Evolutionary conservation across 2,888 invertebrate species (phyloP).

Genomic region (Melanophora roralis): DNA sequence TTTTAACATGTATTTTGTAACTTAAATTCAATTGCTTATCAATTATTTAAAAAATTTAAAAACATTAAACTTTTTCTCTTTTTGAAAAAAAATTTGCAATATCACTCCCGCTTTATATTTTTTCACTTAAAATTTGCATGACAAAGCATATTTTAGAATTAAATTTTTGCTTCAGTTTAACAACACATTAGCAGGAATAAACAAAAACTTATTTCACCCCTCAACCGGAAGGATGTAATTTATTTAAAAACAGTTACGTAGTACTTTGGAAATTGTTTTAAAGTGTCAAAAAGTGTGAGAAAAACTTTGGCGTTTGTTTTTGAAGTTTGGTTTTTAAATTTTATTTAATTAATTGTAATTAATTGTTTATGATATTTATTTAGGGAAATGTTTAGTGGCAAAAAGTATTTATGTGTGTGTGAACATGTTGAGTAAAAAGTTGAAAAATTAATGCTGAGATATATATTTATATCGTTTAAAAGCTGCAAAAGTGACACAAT

Average conservation of each 20-base stretch:
- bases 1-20: not conserved
- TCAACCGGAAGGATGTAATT: conserved; percentile 45
- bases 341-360: conserved; percentile 37
- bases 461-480: too few relatives aligned
- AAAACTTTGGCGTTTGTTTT: conserved; percentile 27
- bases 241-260: conserved; percentile 30
- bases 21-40: conserved; percentile 20
- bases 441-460: too few relatives aligned
- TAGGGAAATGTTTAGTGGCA: too few relatives aligned
- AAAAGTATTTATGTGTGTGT: too few relatives aligned
- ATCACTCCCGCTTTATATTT: not conserved
- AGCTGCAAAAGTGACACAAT: too few relatives aligned
- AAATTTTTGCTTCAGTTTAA: not conserved
- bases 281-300: conserved; percentile 17
- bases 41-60: conserved; percentile 16
- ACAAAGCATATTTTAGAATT: not conserved
- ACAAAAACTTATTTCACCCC: not conserved
- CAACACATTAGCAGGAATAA: not conserved
- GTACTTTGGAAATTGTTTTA: conserved; percentile 7
- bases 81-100: not conserved
- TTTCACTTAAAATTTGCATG: not conserved
- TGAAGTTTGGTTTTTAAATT: not conserved
- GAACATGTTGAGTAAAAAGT: too few relatives aligned
- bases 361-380: conserved; percentile 2
- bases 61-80: not conserved